Evolutionary conservation across 2,797 vertebrate species (phyloP).

Genomic region (Choloepus didactylus): DNA sequence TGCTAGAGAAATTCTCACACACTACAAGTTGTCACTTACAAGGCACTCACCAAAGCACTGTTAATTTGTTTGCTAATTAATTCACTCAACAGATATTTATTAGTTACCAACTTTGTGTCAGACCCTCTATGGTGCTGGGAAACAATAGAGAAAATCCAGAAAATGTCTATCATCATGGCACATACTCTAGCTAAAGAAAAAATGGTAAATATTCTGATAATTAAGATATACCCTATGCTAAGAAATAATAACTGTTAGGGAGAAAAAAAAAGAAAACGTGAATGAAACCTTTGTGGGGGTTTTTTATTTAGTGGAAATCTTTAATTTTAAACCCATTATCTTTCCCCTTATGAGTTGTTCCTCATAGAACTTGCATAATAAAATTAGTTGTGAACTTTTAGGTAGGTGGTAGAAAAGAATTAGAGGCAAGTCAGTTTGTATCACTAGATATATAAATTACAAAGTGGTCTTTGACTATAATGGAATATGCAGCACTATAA

Average conservation of each 20-base stretch:
- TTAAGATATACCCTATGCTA: not conserved
- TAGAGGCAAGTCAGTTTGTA: not conserved
- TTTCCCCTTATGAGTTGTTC: not conserved
- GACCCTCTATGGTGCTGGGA: not conserved
- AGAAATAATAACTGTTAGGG: no score
- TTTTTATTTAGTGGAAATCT: not conserved
- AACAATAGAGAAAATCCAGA: no score
- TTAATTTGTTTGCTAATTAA: not conserved
- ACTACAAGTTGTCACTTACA: not conserved
- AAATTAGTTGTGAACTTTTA: not conserved
- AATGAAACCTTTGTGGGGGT: not conserved
- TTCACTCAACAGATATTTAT: not conserved
- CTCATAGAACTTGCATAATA: not conserved
- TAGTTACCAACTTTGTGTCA: not conserved
- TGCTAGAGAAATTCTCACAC: not conserved
- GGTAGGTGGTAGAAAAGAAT: not conserved
- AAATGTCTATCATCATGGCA: not conserved
- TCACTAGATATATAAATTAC: not conserved
- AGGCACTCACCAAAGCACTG: not conserved
- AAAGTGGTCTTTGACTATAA: not conserved
- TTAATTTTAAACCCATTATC: not conserved
- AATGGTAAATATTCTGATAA: not conserved
- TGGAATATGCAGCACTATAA: not conserved
- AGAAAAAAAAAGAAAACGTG: not conserved
- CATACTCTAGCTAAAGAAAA: not conserved